These are phyloP conservation scores for Exocentrus adspersus DNA, from an alignment of 2,888 invertebrate species.

Conservation along the genomic window DNA sequence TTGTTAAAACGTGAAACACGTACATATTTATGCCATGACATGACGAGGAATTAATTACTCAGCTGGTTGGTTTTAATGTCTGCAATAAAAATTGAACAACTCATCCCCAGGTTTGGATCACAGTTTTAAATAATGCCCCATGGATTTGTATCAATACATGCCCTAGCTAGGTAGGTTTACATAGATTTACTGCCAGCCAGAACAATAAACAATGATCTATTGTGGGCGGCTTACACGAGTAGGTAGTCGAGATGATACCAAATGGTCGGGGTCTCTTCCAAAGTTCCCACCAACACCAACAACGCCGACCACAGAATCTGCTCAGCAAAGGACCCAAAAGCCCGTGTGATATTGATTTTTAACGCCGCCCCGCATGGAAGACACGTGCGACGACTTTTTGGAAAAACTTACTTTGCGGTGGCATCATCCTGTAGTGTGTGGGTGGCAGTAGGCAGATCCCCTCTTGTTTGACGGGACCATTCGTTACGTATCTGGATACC, in stretches of 20 bases:
- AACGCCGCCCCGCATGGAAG: conserved; percentile 32
- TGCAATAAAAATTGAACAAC: no score
- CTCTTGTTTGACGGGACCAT: conserved; percentile 62
- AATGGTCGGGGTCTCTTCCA: conserved; percentile 37
- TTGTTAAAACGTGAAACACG: no score
- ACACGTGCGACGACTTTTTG: conserved; percentile 32
- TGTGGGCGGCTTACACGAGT: conserved; percentile 14
- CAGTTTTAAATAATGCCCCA: no score
- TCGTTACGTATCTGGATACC: conserved; percentile 62
- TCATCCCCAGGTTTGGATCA: no score
- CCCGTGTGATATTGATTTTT: conserved; percentile 39
- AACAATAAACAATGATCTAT: conserved; percentile 19
- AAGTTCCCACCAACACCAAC: no score
- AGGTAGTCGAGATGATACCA: conserved; percentile 30
- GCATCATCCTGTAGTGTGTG: conserved; percentile 60
- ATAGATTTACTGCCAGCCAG: background rate
- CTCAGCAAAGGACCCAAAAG: conserved; percentile 17
- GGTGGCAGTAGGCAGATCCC: conserved; percentile 60
- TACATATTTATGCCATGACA: no score
- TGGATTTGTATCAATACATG: no score
- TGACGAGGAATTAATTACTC: no score
- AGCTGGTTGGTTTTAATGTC: no score
- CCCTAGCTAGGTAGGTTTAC: no score
- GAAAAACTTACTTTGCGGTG: conserved; percentile 53
- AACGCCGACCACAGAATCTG: conserved; percentile 25